A percentile compares a stretch with the other conserved stretches of the same genome.
Evolutionary conservation across 1,140 invertebrate species (phyloP).

Genomic region (Lepidostoma basale): DNA sequence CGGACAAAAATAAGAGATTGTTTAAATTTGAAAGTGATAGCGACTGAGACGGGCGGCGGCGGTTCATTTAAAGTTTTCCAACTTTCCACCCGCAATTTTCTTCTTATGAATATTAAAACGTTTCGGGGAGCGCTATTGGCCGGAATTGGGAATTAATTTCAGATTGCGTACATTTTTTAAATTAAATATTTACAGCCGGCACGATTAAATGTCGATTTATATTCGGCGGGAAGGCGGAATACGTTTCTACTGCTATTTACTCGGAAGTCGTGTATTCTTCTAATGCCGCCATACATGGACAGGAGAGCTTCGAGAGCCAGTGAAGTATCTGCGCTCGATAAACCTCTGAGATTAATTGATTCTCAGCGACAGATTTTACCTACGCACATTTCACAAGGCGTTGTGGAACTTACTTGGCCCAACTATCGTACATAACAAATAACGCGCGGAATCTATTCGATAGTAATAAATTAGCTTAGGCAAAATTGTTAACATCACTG

Average conservation of each 20-base stretch:
- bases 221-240: background rate
- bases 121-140: conserved; percentile 3
- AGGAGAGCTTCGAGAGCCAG: too few species aligned
- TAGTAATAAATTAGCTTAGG: too few species aligned
- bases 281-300: too few species aligned
- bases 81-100: conserved; percentile 21
- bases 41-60: background rate
- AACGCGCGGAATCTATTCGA: too few species aligned
- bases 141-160: conserved; percentile 25
- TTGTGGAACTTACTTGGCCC: too few species aligned
- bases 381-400: too few species aligned
- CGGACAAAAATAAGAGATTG: conserved; percentile 13
- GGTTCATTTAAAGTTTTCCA: conserved; percentile 18
- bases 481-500: too few species aligned
- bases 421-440: too few species aligned
- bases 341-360: too few species aligned
- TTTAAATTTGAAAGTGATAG: conserved; percentile 20
- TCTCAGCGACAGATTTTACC: too few species aligned
- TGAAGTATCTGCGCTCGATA: too few species aligned
- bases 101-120: conserved; percentile 34
- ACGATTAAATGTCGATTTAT: conserved; percentile 22
- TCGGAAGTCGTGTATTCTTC: too few species aligned
- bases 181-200: conserved; percentile 9
- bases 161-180: conserved; percentile 12
- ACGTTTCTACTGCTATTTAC: background rate